phyloP scores from a whole-genome alignment of 1,140 invertebrate species.

The Drosophila busckii region DNA sequence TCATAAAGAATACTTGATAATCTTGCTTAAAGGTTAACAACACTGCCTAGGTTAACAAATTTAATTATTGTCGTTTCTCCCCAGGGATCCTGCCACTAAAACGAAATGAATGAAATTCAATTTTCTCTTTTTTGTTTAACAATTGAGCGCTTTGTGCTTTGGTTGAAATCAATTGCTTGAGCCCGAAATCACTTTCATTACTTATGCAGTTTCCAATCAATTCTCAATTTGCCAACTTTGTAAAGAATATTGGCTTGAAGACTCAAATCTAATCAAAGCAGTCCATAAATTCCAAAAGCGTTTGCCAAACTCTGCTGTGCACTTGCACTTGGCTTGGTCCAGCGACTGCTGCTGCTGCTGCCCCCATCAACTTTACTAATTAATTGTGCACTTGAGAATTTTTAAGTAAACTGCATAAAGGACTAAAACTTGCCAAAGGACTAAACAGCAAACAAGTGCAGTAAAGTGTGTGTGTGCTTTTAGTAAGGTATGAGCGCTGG shows the following conservation, averaged over 20 bases:
- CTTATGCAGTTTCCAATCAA: constrained; percentile 69
- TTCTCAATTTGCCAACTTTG: constrained; percentile 52
- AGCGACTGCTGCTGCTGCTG: constrained; percentile 1
- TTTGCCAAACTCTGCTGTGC: constrained; percentile 32
- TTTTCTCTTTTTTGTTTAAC: no score
- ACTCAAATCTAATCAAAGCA: constrained; percentile 47
- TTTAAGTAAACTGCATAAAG: constrained; percentile 58
- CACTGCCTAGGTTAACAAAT: no score
- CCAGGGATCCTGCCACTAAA: no score
- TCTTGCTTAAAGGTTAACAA: no score
- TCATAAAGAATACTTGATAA: no score
- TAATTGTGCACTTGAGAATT: constrained; percentile 77
- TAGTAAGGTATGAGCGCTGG: constrained; percentile 36
- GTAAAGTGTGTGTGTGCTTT: constrained; percentile 9
- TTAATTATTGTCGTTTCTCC: no score
- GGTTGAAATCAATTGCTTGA: constrained; percentile 32
- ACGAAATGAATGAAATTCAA: no score
- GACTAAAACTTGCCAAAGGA: constrained; percentile 49
- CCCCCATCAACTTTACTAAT: constrained; percentile 63
- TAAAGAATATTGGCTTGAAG: constrained; percentile 13
- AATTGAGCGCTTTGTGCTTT: neutral
- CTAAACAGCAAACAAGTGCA: neutral
- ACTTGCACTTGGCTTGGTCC: constrained; percentile 11
- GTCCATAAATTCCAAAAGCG: constrained; percentile 52
- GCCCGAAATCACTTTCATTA: constrained; percentile 37